Evolutionary conservation across 2,113 vertebrate species (phyloP), one percentile per base, ranked within the genome.

Genomic region (Polypterus senegalus): DNA sequence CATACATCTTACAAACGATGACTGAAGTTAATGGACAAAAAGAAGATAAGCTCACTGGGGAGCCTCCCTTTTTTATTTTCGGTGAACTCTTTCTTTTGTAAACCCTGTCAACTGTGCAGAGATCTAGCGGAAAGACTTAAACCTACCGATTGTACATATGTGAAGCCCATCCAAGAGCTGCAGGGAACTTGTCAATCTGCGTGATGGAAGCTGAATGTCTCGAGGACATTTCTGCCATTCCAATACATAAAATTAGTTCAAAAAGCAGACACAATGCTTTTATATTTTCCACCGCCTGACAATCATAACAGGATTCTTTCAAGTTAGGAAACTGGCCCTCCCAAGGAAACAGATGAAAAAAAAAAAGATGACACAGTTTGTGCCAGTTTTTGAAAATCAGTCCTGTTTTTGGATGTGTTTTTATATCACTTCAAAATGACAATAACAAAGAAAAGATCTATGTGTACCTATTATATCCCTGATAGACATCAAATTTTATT

Each of bases 231-330:
- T 49, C 11, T 27, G 55, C 57, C 27, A 63, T 48, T 63, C 9
- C 3, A 45, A 48, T 49, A 49, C 44, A 58, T 9, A 58, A 45
- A 58, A 46, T 58, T 58, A 58, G 48, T 63, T 63, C 48, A 45
- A 46, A 58, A 11, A 6, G 57, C 62, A 58, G 43, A 7, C 7
- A n/a, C 48, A 58, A 58, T 51, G 55, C 45, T 47, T 10, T 45
- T 27, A 58, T 27, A 44, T 4, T 45, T 45, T n/a, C 10, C 43
- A 27, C 10, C 6, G 11, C 54, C 44, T 58, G 11, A 5, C 56
- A 58, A 44, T 44, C 9, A 58, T 27, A 27, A 27, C 27, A 27
- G 27, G 27, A 27, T 27, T 27, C 27, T 27, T 27, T 27, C 27
- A 27, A 27, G 27, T 27, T 27, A 27, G 27, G 27, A 27, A 27